Percentiles rank a stretch among this genome's conserved stretches.
Conservation (phyloP, 2,888 invertebrate genomes). For the Drosophila pseudotalamancana region DNA sequence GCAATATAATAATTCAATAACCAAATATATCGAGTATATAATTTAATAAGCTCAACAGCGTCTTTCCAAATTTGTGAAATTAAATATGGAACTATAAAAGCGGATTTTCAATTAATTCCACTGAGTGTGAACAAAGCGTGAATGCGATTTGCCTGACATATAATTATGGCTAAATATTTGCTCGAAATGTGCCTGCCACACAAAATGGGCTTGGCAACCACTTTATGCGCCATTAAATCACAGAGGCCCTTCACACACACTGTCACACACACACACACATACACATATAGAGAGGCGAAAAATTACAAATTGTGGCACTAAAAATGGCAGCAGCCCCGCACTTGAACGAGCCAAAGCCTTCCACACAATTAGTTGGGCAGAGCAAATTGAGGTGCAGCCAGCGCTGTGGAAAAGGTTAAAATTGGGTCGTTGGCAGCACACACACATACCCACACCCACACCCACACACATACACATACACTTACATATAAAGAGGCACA, state of each 20-base stretch:
- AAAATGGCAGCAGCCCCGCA: constrained; percentile 38
- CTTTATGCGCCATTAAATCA: constrained; percentile 67
- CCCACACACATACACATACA: constrained; percentile 3
- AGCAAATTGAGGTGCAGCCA: constrained; percentile 70
- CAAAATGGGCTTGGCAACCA: constrained; percentile 46
- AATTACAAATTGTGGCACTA: constrained; percentile 53
- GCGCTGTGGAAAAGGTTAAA: constrained; percentile 48
- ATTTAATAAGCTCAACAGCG: background rate
- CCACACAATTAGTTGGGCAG: constrained; percentile 75
- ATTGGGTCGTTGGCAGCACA: constrained; percentile 57
- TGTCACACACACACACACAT: constrained; percentile 9
- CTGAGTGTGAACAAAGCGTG: constrained; percentile 3
- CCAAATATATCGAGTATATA: constrained; percentile 10
- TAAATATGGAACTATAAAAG: constrained; percentile 6
- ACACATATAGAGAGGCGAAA: constrained; percentile 30
- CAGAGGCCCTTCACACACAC: constrained; percentile 37
- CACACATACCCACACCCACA: constrained; percentile 4
- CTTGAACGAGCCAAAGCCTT: constrained; percentile 47
- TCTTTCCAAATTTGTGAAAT: background rate
- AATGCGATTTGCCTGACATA: constrained; percentile 25
- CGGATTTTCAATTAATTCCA: constrained; percentile 21
- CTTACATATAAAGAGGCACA: too few species aligned
- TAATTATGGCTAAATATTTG: constrained; percentile 60
- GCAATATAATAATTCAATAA: constrained; percentile 8
- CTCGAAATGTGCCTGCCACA: constrained; percentile 23